These are phyloP conservation scores for Miltochrista miniata DNA, from an alignment of 2,888 invertebrate species.

Conservation along the genomic window DNA sequence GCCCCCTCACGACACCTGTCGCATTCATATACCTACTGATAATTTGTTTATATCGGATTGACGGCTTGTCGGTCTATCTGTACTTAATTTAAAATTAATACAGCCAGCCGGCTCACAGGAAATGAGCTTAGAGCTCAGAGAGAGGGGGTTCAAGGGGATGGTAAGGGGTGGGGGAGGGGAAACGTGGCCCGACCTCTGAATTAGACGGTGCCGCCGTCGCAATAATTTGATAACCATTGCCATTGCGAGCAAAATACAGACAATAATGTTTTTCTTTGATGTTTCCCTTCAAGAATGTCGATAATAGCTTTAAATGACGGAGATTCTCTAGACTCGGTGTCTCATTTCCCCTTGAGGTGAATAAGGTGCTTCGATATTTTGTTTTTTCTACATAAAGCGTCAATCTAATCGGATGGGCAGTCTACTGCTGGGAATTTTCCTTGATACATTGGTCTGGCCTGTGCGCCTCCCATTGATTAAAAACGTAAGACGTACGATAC, in stretches of 20 bases:
- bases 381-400: neutral
- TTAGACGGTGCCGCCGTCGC: slow-evolving; percentile 59
- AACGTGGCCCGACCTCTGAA: slow-evolving; percentile 50
- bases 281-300: neutral
- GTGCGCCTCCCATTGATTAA: too few species aligned
- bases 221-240: slow-evolving; percentile 57
- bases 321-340: neutral
- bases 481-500: too few species aligned
- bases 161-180: slow-evolving; percentile 27
- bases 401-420: too few species aligned
- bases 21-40: slow-evolving; percentile 13
- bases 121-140: slow-evolving; percentile 85
- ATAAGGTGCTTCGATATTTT: neutral
- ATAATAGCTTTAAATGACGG: neutral
- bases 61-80: slow-evolving; percentile 36
- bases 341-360: neutral
- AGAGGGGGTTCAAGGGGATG: slow-evolving; percentile 30
- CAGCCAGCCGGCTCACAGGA: slow-evolving; percentile 87
- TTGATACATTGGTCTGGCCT: too few species aligned
- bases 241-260: slow-evolving; percentile 24
- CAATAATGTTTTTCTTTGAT: slow-evolving; percentile 4
- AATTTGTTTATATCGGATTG: slow-evolving; percentile 43
- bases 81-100: slow-evolving; percentile 88
- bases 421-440: too few species aligned
- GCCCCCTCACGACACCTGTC: slow-evolving; percentile 6